Evolutionary conservation across 2,888 invertebrate genomes (phyloP), one percentile per base, ranked within the genome.

Genomic region (Lithophane semibrunnea): DNA sequence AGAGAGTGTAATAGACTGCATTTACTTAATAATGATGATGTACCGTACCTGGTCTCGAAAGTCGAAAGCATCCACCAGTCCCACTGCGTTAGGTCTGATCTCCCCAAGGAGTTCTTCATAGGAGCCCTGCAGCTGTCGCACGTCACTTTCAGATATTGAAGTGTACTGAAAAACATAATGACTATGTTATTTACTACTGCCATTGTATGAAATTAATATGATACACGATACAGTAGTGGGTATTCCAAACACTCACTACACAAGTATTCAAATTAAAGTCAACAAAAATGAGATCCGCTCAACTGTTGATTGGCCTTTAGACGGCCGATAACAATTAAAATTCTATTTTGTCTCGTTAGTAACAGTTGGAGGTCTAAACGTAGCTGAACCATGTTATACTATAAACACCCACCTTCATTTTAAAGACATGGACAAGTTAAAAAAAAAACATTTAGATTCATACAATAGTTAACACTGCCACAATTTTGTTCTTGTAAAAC

Each of bases 41-140:
- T 10, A 54, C 29, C 1, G 21, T 76, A 98, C 97, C 92, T 98
- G 98, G 92, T 99, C 99, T 63, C 97, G 97, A 73, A 98, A 97
- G 92, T 99, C 99, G 91, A 99, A 99, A 18, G 98, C 98, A 93
- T 99, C 99, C 0, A 99, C 99, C 52, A 99, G 96, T 0, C 98
- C 98, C 0, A 99, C 98, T 0, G 99, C 99, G 92, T 99, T 98
- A 0, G 98, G 98, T 79, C 99, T 97, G 56, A 99, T 97, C 67
- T 97, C 96, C 10, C 96, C 96, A 71, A 99, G 95, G 8, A 98
- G 95, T 37, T 97, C 97, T 90, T 98, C 98, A 78, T 98, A 96
- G 88, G 97, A 97, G n/a, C 92, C 91, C 90, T 98, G 98, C 56
- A 99, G 88, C 18, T 95, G 91, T n/a, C 93, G 93, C 1, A 97